These are phyloP conservation scores for Nesoenas mayeri DNA, from an alignment of 2,113 vertebrate species.

Conservation along the genomic window DNA sequence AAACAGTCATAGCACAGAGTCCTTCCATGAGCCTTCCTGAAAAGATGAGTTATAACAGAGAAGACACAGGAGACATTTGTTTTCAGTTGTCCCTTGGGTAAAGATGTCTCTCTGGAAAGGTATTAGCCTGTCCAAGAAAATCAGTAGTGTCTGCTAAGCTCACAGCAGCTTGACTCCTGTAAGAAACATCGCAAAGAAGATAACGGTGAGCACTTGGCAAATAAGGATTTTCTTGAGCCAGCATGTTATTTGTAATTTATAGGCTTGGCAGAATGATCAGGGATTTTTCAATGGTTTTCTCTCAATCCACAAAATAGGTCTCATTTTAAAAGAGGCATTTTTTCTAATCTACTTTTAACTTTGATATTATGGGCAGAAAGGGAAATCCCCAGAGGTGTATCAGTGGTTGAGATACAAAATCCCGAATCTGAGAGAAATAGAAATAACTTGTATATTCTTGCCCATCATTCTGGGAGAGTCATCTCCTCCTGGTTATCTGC, in stretches of 20 bases:
- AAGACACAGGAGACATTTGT: background rate
- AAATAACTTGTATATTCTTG: background rate
- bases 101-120: constrained; percentile 36
- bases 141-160: constrained; percentile 32
- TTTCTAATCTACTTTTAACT: constrained; percentile 63
- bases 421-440: background rate
- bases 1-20: background rate
- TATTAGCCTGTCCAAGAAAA: constrained; percentile 28
- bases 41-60: constrained; percentile 7
- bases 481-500: constrained; percentile 43
- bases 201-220: constrained; percentile 70
- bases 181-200: constrained; percentile 55
- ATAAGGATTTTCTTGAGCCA: constrained; percentile 69
- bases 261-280: constrained; percentile 72
- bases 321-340: constrained; percentile 56
- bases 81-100: constrained; percentile 6
- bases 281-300: constrained; percentile 76
- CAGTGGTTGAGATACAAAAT: constrained; percentile 1
- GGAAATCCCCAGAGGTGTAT: constrained; percentile 39
- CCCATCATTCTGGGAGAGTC: background rate
- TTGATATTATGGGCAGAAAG: constrained; percentile 49
- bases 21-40: background rate
- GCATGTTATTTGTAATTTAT: constrained; percentile 71
- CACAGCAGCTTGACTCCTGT: background rate
- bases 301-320: constrained; percentile 68